phyloP scores from a whole-genome alignment of 2,888 invertebrate species.

The Cryptus viduatorius region DNA sequence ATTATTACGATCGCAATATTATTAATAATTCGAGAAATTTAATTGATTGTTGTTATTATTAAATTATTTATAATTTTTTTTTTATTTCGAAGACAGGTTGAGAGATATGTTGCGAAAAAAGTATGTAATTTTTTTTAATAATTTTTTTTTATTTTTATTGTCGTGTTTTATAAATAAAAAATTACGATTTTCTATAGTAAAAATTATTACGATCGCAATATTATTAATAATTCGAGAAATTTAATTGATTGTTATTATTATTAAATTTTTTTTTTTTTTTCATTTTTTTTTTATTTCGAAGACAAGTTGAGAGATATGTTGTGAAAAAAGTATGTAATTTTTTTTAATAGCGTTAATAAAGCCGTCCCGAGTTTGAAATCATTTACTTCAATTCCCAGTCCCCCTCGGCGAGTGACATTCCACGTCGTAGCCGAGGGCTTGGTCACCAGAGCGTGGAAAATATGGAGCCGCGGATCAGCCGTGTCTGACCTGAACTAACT shows the following conservation, averaged over 20 bases:
- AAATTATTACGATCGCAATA: too few relatives aligned
- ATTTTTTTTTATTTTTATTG: too few relatives aligned
- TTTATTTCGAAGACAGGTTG: not conserved
- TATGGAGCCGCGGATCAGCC: slow-evolving; percentile 35
- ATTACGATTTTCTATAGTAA: too few relatives aligned
- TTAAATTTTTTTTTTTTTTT: not conserved
- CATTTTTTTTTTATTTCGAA: not conserved
- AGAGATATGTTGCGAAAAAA: too few relatives aligned
- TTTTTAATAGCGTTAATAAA: slow-evolving; percentile 29
- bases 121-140: too few relatives aligned
- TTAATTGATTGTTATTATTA: too few relatives aligned
- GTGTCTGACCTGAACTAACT: slow-evolving; percentile 25
- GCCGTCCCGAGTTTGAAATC: slow-evolving; percentile 46
- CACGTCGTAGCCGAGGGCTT: slow-evolving; percentile 56
- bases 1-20: too few relatives aligned
- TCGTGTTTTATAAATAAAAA: too few relatives aligned
- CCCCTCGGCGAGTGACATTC: slow-evolving; percentile 61
- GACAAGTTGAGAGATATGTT: not conserved
- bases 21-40: too few relatives aligned
- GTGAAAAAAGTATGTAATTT: not conserved
- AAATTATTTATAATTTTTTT: not conserved
- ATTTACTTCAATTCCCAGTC: slow-evolving; percentile 54
- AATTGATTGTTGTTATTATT: too few relatives aligned
- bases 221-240: too few relatives aligned
- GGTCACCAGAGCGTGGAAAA: slow-evolving; percentile 64